These are phyloP conservation scores for Danio kyathit DNA, from an alignment of 2,797 vertebrate species.

Conservation along the genomic window DNA sequence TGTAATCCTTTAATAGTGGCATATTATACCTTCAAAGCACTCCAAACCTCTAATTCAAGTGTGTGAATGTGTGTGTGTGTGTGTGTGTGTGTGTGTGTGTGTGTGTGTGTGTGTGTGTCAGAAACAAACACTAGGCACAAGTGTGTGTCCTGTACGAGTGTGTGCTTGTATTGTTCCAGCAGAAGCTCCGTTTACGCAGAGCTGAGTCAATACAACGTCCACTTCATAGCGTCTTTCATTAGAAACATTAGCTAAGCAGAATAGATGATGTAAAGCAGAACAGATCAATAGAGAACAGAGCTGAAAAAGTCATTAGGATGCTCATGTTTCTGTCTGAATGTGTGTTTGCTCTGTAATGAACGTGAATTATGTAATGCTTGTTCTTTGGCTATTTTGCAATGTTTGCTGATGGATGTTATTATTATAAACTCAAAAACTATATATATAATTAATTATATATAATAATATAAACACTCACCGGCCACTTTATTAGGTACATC, in stretches of 20 bases:
- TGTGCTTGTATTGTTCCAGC: neutral
- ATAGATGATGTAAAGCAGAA: neutral
- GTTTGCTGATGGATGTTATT: neutral
- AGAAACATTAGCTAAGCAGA: neutral
- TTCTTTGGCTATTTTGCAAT: neutral
- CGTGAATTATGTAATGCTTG: neutral
- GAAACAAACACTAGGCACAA: neutral
- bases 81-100: neutral
- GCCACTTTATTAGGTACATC: no score
- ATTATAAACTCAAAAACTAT: no score
- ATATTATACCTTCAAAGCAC: constrained; percentile 12
- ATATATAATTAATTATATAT: neutral
- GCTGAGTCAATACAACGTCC: neutral
- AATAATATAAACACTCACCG: no score
- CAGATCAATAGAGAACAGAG: neutral
- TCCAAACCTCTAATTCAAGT: constrained; percentile 1
- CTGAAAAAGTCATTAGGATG: neutral
- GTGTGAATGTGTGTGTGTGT: neutral
- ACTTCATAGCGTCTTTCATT: neutral
- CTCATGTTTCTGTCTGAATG: neutral
- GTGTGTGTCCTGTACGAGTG: neutral
- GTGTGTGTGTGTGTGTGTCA: neutral
- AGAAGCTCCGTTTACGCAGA: neutral
- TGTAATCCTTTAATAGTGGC: constrained; percentile 21
- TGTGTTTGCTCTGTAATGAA: neutral